A percentile compares a stretch with the other conserved stretches of the same genome.
phyloP scores from a whole-genome alignment of 2,797 vertebrate genomes.

The Pseudotriccus pelzelni region DNA sequence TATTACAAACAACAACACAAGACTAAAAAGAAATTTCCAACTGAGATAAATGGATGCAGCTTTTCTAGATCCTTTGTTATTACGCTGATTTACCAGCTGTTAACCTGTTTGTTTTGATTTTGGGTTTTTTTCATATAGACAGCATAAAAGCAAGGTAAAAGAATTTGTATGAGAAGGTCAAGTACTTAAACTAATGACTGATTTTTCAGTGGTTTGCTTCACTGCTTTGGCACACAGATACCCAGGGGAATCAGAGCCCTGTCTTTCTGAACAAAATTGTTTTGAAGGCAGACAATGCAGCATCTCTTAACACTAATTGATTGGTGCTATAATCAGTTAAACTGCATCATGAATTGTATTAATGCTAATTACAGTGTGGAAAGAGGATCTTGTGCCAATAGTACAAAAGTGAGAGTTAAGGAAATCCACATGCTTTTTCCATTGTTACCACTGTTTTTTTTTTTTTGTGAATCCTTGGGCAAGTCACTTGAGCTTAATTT shows the following conservation, averaged over 20 bases:
- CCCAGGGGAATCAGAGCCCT: background rate
- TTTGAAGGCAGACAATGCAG: background rate
- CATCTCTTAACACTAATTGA: background rate
- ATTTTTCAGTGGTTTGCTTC: background rate
- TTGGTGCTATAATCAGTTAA: constrained; percentile 12
- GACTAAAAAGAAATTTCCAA: background rate
- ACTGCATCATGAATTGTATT: background rate
- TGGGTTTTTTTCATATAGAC: background rate
- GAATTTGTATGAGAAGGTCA: background rate
- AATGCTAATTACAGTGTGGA: background rate
- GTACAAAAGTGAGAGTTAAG: background rate
- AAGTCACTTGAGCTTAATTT: background rate
- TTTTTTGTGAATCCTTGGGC: background rate
- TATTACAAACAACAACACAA: background rate
- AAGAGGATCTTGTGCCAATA: background rate
- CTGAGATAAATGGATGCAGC: background rate
- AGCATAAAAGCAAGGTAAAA: background rate
- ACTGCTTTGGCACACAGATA: background rate
- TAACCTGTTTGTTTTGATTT: background rate
- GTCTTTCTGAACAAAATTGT: background rate
- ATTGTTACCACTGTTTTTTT: background rate
- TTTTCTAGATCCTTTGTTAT: background rate
- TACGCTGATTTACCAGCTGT: background rate
- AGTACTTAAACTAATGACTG: background rate
- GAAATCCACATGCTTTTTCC: background rate